phyloP scores from a whole-genome alignment of 2,113 vertebrate genomes.

The Chrysemys picta region DNA sequence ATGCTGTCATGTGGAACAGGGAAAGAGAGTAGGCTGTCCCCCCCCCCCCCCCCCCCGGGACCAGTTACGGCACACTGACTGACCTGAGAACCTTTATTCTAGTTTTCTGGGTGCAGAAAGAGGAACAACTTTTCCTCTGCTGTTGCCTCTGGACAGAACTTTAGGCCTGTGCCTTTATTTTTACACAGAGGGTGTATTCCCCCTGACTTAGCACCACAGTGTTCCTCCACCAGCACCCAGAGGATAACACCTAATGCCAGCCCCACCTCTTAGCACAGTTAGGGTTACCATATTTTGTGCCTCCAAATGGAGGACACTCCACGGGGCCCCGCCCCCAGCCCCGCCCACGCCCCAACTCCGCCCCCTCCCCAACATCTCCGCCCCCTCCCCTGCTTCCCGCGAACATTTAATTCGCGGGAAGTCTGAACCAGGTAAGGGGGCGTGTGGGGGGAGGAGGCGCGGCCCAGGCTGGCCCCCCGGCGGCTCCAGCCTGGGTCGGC shows the following conservation, averaged over 20 bases:
- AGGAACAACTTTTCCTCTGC: conserved; percentile 15
- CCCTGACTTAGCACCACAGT: background rate
- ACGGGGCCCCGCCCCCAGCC: too few species aligned
- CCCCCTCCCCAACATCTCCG: too few species aligned
- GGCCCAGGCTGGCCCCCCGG: too few species aligned
- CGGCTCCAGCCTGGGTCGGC: too few species aligned
- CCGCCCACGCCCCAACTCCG: too few species aligned
- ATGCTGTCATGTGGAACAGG: background rate
- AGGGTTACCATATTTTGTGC: too few species aligned
- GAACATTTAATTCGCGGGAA: too few species aligned
- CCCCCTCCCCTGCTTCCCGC: too few species aligned
- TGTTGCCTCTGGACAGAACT: conserved; percentile 31
- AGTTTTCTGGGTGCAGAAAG: rapidly evolving
- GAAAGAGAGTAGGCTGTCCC: background rate
- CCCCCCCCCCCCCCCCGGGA: background rate
- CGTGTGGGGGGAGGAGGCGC: too few species aligned
- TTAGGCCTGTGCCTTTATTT: conserved; percentile 48
- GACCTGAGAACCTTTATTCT: background rate
- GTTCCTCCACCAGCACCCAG: conserved; percentile 11
- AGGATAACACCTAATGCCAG: conserved; percentile 41
- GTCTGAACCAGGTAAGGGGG: too few species aligned
- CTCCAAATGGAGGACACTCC: too few species aligned
- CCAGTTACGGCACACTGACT: background rate
- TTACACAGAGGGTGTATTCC: conserved; percentile 42
- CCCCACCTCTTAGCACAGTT: background rate